Conservation (phyloP, 2,888 invertebrate species). For the Heterodera filipjevi region DNA sequence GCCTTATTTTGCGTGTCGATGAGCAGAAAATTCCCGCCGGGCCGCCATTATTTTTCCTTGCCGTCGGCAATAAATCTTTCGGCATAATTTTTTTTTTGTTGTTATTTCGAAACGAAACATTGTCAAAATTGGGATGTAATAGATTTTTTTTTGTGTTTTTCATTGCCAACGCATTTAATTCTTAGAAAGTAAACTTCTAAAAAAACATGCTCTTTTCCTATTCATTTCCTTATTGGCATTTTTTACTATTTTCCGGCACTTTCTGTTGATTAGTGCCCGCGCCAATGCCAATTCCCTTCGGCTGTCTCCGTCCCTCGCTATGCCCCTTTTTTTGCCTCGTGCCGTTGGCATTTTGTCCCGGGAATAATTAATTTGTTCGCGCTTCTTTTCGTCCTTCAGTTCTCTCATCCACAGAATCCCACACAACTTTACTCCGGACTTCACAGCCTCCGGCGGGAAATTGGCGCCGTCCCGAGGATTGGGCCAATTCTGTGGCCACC, state of each 20-base stretch:
- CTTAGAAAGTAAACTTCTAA: background rate
- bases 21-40: constrained; percentile 6
- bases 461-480: background rate
- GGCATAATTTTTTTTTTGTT: constrained; percentile 7
- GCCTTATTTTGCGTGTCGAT: constrained; percentile 5
- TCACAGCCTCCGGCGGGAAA: background rate
- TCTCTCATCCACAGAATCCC: constrained; percentile 7
- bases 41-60: background rate
- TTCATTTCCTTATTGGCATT: background rate
- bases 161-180: background rate
- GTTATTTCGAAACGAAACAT: constrained; percentile 11
- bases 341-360: constrained; percentile 1
- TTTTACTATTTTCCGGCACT: background rate
- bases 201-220: background rate
- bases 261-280: background rate
- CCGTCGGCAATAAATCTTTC: background rate
- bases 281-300: background rate
- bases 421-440: background rate
- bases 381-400: background rate
- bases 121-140: background rate
- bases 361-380: constrained; percentile 12
- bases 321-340: background rate
- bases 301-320: background rate
- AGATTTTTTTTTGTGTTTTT: too few relatives aligned
- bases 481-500: constrained; percentile 1